Evolutionary conservation across 2,113 vertebrate genomes (phyloP), one percentile per base, ranked within the genome.

Genomic region (Channa argus): DNA sequence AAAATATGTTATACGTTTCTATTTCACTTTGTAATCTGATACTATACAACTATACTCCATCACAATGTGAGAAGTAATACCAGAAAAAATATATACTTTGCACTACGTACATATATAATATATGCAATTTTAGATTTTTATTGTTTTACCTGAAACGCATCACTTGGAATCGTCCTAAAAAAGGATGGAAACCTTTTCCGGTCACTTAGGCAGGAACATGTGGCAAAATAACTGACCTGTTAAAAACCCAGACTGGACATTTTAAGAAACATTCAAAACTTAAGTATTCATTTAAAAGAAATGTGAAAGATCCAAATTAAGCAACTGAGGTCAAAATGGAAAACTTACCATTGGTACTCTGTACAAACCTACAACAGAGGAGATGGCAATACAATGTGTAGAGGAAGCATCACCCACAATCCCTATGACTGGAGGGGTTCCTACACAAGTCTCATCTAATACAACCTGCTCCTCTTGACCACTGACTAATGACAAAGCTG

Each of bases 331-430:
- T 24, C 24, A 24, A 24, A 24, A 24, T 24, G 24, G 24, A 24
- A 24, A 24, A 59, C 86, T 63, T 90, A 92, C 92, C 89, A 91
- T 79, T 8, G 92, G 92, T 3, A 93, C 63, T 46, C 74, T 77
- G 70, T 90, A 93, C 62, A 91, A 74, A n/a, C 91, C 88, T 68
- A 92, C 65, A 4, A 91, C 86, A 71, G 78, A 66, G 14, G 91
- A 91, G 34, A 91, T 88, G 39, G 91, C 86, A 53, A 93, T 91
- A 44, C 87, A 86, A 38, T 82, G 56, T 39, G 90, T 89, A 2
- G 92, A 92, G 3, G 71, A 85, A 7, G 91, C 74, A 69, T 92
- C 91, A 45, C 92, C 91, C 9, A 93, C 56, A 60, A 60, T 44
- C n/a, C 39, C 56, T 1, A 60, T 6, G 39, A 60, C n/a, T 44